Evolutionary conservation across 2,888 invertebrate species (phyloP).

Genomic region (Thereva nobilitata): DNA sequence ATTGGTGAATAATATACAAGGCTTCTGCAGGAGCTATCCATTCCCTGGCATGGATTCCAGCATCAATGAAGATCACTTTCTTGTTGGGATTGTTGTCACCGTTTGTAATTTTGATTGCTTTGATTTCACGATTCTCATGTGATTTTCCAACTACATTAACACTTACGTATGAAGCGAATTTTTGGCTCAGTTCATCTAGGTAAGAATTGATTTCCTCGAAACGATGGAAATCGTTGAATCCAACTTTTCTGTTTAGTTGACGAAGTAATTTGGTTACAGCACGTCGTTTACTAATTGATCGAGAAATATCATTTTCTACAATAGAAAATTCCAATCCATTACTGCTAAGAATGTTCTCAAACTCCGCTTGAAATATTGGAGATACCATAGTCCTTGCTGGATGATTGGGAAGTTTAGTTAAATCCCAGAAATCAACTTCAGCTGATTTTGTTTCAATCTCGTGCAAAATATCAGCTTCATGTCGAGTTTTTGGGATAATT

Average conservation of each 20-base stretch:
- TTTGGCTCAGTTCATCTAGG: constrained; percentile 57
- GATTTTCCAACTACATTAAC: constrained; percentile 64
- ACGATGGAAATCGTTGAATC: not conserved
- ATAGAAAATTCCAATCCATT: not conserved
- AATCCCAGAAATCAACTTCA: constrained; percentile 8
- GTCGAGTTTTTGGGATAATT: constrained; percentile 1
- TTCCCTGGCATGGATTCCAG: constrained; percentile 68
- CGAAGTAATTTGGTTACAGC: not conserved
- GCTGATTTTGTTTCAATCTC: not conserved
- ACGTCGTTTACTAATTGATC: not conserved
- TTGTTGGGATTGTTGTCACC: constrained; percentile 56
- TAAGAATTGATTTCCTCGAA: constrained; percentile 60
- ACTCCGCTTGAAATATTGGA: not conserved
- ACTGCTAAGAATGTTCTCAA: not conserved
- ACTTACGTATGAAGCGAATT: constrained; percentile 61
- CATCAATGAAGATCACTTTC: constrained; percentile 62
- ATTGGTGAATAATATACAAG: constrained; percentile 64
- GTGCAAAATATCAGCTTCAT: constrained; percentile 1
- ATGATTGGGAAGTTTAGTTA: not conserved
- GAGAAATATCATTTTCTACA: not conserved
- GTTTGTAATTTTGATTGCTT: constrained; percentile 65
- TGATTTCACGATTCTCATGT: constrained; percentile 60
- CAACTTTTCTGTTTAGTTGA: not conserved
- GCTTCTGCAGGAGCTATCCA: constrained; percentile 68
- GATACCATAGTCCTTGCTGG: not conserved